phyloP scores from a whole-genome alignment of 2,113 vertebrate genomes.

The Burhinus oedicnemus region DNA sequence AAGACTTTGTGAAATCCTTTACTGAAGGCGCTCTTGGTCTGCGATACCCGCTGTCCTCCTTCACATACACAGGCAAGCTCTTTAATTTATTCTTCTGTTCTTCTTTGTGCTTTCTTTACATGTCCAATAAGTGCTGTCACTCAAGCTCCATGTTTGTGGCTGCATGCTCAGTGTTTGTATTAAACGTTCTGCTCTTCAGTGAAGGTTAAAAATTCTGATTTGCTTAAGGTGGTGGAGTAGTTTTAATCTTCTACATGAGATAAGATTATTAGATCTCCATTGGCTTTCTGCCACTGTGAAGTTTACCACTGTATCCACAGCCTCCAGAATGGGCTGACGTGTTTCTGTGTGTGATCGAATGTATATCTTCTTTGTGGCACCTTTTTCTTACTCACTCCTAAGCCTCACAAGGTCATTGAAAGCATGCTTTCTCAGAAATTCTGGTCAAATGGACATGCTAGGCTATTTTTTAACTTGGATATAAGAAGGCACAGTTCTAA shows the following conservation, averaged over 20 bases:
- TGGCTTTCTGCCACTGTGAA: background rate
- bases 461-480: background rate
- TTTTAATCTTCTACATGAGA: background rate
- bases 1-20: conserved; percentile 88
- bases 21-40: conserved; percentile 80
- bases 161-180: background rate
- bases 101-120: background rate
- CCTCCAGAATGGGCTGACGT: background rate
- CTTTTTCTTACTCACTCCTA: background rate
- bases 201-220: background rate
- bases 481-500: background rate
- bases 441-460: background rate
- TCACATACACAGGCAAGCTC: conserved; percentile 81
- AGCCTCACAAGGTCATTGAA: background rate
- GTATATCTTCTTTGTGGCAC: background rate
- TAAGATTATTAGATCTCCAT: background rate
- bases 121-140: background rate
- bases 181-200: background rate
- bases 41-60: conserved; percentile 79
- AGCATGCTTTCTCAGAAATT: background rate
- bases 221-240: background rate
- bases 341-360: background rate
- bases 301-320: background rate
- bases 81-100: background rate
- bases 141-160: background rate